These are phyloP conservation scores for Microcebus murinus DNA, from an alignment of 2,113 vertebrate species.

Conservation along the genomic window DNA sequence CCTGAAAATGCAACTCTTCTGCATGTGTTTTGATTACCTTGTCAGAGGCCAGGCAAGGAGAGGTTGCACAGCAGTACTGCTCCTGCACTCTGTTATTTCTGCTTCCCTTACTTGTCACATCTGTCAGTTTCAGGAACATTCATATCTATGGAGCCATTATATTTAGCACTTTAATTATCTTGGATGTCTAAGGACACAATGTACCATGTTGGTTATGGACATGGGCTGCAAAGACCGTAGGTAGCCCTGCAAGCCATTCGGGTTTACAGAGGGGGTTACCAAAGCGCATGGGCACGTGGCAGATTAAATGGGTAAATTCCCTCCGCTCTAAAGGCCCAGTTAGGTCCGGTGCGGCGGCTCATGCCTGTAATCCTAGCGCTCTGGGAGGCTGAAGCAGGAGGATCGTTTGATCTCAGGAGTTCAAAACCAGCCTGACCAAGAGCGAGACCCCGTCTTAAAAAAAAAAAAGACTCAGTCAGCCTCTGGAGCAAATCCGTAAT, in stretches of 20 bases:
- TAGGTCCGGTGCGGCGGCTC: too few species aligned
- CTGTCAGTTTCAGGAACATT: slow-evolving; percentile 65
- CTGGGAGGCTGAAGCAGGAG: too few species aligned
- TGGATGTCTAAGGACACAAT: slow-evolving; percentile 59
- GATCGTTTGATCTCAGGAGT: too few species aligned
- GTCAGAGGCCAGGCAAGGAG: slow-evolving; percentile 55
- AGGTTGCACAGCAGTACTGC: neutral
- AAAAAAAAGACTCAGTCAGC: neutral
- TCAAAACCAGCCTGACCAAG: too few species aligned
- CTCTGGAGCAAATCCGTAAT: neutral
- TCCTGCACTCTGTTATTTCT: slow-evolving; percentile 62
- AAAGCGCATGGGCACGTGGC: neutral
- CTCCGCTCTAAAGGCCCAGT: neutral
- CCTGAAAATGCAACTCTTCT: slow-evolving; percentile 41
- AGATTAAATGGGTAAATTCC: slow-evolving; percentile 7
- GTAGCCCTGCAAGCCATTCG: neutral
- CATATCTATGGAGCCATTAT: slow-evolving; percentile 65
- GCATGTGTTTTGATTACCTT: slow-evolving; percentile 67
- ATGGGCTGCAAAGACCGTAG: neutral
- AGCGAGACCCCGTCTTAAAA: too few species aligned
- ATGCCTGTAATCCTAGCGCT: too few species aligned
- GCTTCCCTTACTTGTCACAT: slow-evolving; percentile 69
- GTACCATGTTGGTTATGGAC: slow-evolving; percentile 59
- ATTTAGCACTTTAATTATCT: slow-evolving; percentile 73
- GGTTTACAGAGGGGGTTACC: neutral